A percentile compares a stretch with the other conserved stretches of the same genome.
phyloP scores from a whole-genome alignment of 2,113 vertebrate species.

The Rhea pennata region DNA sequence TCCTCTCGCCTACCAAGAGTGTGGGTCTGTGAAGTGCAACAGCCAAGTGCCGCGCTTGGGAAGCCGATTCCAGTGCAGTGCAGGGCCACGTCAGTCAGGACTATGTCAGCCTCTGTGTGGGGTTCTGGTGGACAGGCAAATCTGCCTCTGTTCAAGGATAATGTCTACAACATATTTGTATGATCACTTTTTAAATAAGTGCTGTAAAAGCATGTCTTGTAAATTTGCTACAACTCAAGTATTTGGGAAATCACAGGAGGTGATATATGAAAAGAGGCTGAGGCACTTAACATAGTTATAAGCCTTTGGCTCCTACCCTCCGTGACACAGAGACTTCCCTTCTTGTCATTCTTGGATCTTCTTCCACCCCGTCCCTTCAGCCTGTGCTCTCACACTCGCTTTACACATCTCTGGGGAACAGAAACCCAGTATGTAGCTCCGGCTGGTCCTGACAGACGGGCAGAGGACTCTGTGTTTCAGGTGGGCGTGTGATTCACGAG shows the following conservation, averaged over 20 bases:
- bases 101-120: fast-evolving
- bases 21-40: background rate
- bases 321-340: background rate
- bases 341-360: fast-evolving
- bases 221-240: background rate
- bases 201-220: background rate
- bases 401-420: background rate
- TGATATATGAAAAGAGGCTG: background rate
- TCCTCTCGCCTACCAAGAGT: background rate
- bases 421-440: background rate
- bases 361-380: background rate
- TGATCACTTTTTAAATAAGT: background rate
- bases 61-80: background rate
- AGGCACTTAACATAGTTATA: background rate
- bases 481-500: slow-evolving; percentile 37
- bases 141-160: background rate
- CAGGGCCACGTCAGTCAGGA: background rate
- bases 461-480: slow-evolving; percentile 14
- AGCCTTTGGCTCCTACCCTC: background rate
- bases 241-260: background rate
- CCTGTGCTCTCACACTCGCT: background rate
- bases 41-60: background rate
- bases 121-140: background rate
- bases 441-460: slow-evolving; percentile 27
- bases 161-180: background rate